Evolutionary conservation across 2,888 invertebrate genomes (phyloP), one percentile per base, ranked within the genome.

Genomic region (Gymnosoma rotundatum): DNA sequence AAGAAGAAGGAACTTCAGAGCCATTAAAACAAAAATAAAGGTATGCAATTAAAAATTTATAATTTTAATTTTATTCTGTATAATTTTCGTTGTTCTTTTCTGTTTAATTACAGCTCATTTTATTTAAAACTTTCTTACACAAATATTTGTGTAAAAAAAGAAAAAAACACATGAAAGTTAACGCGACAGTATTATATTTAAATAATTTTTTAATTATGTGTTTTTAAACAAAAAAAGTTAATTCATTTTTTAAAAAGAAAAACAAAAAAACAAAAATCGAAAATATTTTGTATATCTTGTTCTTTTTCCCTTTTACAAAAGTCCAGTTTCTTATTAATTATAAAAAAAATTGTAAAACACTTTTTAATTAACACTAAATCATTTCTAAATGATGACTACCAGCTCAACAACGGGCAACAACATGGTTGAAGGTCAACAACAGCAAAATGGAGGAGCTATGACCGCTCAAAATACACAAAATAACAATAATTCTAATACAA

Each of bases 341-440:
- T n/a, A n/a, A 58, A 20, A 72, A 6, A 70, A 16, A 18, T 54
- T 50, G 32, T 32, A 64, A 79, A 78, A 56, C 64, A 64, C 75
- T 60, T 69, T 54, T 64, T 79, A 60, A 78, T 48, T 45, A 38
- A 32, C 70, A 70, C 60, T 52, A 80, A 78, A 64, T 60, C 56
- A 79, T 82, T 78, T 82, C 78, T 87, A 78, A 86, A 87, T 88
- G 88, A 86, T 87, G 86, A 86, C 86, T 72, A 85, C 83, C 45
- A 86, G 84, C 54, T 81, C 78, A 76, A 54, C 74, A 50, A 50
- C 73, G 63, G 69, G 81, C 32, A 88, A 87, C 88, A 90, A 87
- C 52, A 91, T 92, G 90, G 91, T 92, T 93, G 94, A 95, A 90
- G 96, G 96, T 93, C 96, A 97, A 93, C 76, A 78, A 16, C 74